phyloP scores from a whole-genome alignment of 2,888 invertebrate genomes.

The Bellardia bayeri region DNA sequence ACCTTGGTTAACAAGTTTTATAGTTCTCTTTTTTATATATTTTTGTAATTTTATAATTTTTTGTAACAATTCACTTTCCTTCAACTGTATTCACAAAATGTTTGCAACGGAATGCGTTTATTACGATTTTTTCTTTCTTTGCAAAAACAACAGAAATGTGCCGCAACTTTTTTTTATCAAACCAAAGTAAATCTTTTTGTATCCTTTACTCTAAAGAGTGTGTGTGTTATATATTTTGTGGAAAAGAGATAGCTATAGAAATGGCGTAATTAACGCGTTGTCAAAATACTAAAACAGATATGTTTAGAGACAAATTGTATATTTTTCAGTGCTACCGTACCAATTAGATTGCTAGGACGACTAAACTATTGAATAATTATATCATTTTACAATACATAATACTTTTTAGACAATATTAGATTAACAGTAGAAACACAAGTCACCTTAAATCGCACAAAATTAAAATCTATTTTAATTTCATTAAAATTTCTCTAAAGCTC shows the following conservation, averaged over 20 bases:
- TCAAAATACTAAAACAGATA: slow-evolving; percentile 16
- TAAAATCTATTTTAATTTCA: too few species aligned
- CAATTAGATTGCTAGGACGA: too few species aligned
- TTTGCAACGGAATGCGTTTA: slow-evolving; percentile 72
- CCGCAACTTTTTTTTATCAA: slow-evolving; percentile 67
- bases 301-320: background rate
- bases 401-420: too few species aligned
- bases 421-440: too few species aligned
- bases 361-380: too few species aligned
- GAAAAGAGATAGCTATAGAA: background rate
- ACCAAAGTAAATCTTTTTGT: background rate
- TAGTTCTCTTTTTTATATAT: slow-evolving; percentile 17
- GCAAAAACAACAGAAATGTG: slow-evolving; percentile 65
- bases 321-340: too few species aligned
- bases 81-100: slow-evolving; percentile 64
- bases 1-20: slow-evolving; percentile 60
- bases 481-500: too few species aligned
- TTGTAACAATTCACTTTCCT: slow-evolving; percentile 34
- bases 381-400: too few species aligned
- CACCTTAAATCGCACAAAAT: too few species aligned
- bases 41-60: slow-evolving; percentile 1
- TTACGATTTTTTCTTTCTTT: slow-evolving; percentile 54
- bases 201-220: slow-evolving; percentile 20
- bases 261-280: slow-evolving; percentile 35
- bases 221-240: accelerated